A percentile compares a stretch with the other conserved stretches of the same genome.
These are phyloP conservation scores for Drosophila nasuta DNA, from an alignment of 1,140 invertebrate genomes.

Conservation along the genomic window DNA sequence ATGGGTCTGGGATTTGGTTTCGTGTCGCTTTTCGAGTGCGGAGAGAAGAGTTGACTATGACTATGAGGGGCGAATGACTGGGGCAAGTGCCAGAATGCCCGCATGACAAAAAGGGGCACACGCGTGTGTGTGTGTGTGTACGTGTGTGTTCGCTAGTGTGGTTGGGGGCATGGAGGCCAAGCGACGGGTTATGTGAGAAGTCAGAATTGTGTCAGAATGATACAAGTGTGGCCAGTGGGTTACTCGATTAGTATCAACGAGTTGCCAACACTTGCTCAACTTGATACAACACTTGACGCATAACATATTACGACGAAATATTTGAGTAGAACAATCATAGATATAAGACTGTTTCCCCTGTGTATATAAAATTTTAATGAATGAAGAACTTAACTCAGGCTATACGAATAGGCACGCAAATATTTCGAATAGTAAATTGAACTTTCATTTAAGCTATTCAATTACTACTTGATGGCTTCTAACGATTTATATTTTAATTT, in stretches of 20 bases:
- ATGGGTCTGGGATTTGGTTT: conserved; percentile 49
- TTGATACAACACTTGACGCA: conserved; percentile 5
- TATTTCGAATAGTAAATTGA: too few relatives aligned
- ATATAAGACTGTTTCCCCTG: too few relatives aligned
- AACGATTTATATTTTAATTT: too few relatives aligned
- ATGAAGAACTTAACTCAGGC: too few relatives aligned
- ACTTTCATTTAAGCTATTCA: too few relatives aligned
- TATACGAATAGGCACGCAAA: too few relatives aligned
- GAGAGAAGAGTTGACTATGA: neutral
- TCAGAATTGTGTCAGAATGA: conserved; percentile 51
- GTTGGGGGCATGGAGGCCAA: conserved; percentile 17
- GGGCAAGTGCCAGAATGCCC: conserved; percentile 41
- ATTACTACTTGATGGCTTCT: too few relatives aligned
- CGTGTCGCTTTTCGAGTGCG: conserved; percentile 26
- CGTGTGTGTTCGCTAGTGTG: neutral
- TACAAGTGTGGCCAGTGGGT: conserved; percentile 30
- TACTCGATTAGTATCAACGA: conserved; percentile 26
- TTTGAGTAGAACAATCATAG: neutral
- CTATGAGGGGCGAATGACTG: conserved; percentile 26
- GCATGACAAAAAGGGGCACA: conserved; percentile 22
- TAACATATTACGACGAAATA: neutral
- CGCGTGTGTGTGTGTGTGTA: conserved; percentile 4
- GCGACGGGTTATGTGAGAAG: conserved; percentile 32
- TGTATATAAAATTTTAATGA: too few relatives aligned
- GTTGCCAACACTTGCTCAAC: neutral